Evolutionary conservation across 2,797 vertebrate genomes (phyloP).

Genomic region (Rhinoraja longicauda): DNA sequence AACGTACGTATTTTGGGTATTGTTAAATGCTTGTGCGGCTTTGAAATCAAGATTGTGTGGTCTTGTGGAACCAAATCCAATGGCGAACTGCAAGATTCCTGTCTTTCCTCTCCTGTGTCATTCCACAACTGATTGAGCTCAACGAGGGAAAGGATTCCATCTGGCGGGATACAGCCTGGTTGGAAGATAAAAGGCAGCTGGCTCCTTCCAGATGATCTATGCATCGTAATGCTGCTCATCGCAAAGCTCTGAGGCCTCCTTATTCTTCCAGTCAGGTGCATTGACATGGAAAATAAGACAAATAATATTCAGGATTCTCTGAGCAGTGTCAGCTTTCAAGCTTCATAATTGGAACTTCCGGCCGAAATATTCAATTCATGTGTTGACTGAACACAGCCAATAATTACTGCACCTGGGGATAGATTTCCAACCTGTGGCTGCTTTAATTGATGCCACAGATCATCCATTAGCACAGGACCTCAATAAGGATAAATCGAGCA

Average conservation of each 20-base stretch:
- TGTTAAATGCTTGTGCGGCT: too few relatives aligned
- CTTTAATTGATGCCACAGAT: background rate
- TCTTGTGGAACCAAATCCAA: background rate
- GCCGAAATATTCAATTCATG: background rate
- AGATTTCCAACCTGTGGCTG: background rate
- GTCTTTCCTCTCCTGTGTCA: background rate
- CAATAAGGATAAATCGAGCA: background rate
- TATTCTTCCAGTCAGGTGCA: conserved; percentile 10
- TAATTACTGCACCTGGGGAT: background rate
- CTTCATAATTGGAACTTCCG: background rate
- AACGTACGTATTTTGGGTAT: background rate
- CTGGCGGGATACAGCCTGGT: too few relatives aligned
- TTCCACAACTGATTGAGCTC: background rate
- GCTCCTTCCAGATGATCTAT: background rate
- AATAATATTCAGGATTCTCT: background rate
- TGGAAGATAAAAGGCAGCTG: background rate
- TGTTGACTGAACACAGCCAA: background rate
- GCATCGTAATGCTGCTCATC: background rate
- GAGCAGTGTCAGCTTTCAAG: background rate
- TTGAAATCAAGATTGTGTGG: background rate
- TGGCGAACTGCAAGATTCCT: background rate
- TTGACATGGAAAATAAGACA: background rate
- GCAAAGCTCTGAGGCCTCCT: background rate
- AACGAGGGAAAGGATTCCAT: background rate
- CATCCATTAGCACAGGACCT: background rate